Base-by-base conservation (phyloP, 2,797 vertebrate genomes). In the Taeniopygia guttata region DNA sequence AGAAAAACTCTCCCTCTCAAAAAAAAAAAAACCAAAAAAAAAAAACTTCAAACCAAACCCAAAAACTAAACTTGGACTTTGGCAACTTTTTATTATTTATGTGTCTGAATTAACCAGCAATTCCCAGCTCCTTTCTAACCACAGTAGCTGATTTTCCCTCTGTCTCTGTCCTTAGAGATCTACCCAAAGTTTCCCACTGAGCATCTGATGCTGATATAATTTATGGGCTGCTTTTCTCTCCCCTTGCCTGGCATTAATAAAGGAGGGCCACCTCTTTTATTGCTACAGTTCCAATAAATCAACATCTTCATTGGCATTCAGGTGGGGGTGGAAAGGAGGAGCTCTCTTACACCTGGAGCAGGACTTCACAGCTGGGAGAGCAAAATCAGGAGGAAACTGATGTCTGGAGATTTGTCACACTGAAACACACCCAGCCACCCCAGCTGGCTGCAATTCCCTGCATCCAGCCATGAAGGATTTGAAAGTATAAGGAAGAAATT, bases 261-360 rank as follows among this genome's bases (percentile, higher is more conserved):
- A 89, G 48, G 54, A 79, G 68, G 54, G 66, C 30, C 62, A 43
- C 32, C 55, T 40, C 63, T 90, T 60, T 63, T 27, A 54, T 14
- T 34, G 48, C 36, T 73, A 32, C 84, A 51, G 34, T 54, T 94
- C 85, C 90, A 45, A 88, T 69, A 93, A 95, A 93, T 66, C 60
- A 88, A 30, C 46, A 18, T 36, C 25, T 75, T 94, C 87, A 67
- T 23, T 88, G 59, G 58, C 30, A 84, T 75, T 72, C 75, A 78
- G 74, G 48, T 21, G 49, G n/a, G 45, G 29, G 43, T 21, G 52
- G 66, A 74, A 55, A 81, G 22, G 48, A 74, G 63, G 40, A 67
- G 26, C 54, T 64, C 59, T 78, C 78, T 64, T 82, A 60, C 59
- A 27, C 73, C 30, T 46, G 40, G 49, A 72, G 63, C 7, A 26